phyloP scores from a whole-genome alignment of 2,113 vertebrate genomes.

The Corvus hawaiiensis region DNA sequence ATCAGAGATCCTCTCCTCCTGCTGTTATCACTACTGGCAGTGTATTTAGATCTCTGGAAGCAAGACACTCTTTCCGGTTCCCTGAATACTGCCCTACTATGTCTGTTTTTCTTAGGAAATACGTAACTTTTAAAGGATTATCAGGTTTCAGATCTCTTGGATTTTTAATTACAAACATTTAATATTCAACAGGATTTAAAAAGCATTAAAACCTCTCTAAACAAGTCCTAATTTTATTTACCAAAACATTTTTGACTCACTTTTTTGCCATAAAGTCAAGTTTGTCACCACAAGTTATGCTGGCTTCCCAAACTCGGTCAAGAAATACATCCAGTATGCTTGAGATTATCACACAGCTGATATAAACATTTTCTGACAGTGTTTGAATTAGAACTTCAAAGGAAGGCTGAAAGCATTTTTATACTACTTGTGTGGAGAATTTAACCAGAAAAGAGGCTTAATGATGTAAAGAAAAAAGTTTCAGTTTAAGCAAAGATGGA shows the following conservation, averaged over 20 bases:
- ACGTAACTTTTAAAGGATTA: neutral
- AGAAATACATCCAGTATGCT: neutral
- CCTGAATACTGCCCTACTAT: neutral
- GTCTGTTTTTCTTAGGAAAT: neutral
- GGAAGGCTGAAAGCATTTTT: neutral
- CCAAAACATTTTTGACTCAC: accelerated
- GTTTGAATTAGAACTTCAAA: neutral
- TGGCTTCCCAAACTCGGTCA: neutral
- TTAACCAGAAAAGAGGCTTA: neutral
- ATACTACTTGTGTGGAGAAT: neutral
- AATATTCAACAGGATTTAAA: neutral
- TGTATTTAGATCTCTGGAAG: neutral
- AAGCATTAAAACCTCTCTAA: neutral
- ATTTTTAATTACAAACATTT: neutral
- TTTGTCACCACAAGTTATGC: neutral
- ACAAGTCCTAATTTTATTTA: neutral
- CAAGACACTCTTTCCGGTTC: neutral
- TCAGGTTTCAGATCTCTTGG: neutral
- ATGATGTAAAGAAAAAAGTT: neutral
- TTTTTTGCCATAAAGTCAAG: neutral
- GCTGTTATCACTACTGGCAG: neutral
- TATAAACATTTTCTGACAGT: neutral
- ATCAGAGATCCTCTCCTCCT: neutral
- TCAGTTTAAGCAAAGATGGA: neutral
- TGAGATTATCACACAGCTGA: neutral